Evolutionary conservation across 2,888 invertebrate species (phyloP).

Genomic region (Zaprionus bogoriensis): DNA sequence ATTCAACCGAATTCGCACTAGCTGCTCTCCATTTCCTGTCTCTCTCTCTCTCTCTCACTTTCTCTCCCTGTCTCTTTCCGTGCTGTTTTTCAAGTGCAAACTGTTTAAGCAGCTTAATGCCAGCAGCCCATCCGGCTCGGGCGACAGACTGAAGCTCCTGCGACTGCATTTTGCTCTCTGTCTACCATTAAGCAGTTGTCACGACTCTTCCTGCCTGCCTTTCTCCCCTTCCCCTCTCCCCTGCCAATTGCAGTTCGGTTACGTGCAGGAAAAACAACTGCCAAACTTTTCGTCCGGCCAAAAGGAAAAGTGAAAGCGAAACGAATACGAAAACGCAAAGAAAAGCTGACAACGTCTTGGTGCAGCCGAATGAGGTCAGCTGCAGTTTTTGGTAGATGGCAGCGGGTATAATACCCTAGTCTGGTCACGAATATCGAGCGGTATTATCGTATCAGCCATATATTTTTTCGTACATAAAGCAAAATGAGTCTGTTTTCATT

Average conservation of each 20-base stretch:
- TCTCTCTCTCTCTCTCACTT: not conserved
- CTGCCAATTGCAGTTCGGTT: slow-evolving; percentile 22
- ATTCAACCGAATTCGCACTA: not conserved
- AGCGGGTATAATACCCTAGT: not conserved
- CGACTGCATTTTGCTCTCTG: not conserved
- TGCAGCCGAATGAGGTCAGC: slow-evolving; percentile 37
- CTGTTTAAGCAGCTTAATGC: slow-evolving; percentile 11
- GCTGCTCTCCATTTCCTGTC: too few species aligned
- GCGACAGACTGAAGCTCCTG: too few species aligned
- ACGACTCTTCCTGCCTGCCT: not conserved
- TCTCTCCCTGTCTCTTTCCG: not conserved
- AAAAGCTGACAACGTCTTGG: slow-evolving; percentile 20
- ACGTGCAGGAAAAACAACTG: slow-evolving; percentile 36
- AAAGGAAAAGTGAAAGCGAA: not conserved
- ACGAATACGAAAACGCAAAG: not conserved
- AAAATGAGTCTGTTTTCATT: too few species aligned
- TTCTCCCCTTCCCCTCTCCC: not conserved
- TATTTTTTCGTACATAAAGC: too few species aligned
- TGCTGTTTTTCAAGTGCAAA: not conserved
- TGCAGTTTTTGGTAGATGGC: slow-evolving; percentile 27
- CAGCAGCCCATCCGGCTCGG: too few species aligned
- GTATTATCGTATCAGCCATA: too few species aligned
- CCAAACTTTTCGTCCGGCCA: slow-evolving; percentile 22
- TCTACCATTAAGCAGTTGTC: slow-evolving; percentile 34
- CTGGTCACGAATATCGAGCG: not conserved